Evolutionary conservation across 2,888 invertebrate genomes (phyloP).

Genomic region (Blera fallax): DNA sequence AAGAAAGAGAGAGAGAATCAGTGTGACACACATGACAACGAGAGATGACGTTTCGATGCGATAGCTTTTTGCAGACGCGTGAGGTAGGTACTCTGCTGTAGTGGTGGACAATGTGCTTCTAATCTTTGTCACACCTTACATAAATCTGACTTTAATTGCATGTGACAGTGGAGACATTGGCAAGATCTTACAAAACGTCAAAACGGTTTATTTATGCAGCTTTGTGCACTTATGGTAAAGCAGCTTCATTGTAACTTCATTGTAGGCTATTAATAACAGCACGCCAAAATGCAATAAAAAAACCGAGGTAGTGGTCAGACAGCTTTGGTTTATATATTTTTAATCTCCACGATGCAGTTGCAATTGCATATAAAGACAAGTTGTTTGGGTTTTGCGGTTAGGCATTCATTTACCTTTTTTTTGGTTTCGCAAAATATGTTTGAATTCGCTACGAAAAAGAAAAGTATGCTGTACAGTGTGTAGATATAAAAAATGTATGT

Average conservation of each 20-base stretch:
- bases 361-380: background rate
- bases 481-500: too few species aligned
- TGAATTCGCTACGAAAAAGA: background rate
- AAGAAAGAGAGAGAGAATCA: conserved; percentile 11
- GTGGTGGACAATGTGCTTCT: background rate
- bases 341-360: conserved; percentile 12
- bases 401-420: background rate
- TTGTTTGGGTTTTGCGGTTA: background rate
- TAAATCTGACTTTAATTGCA: background rate
- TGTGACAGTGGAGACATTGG: background rate
- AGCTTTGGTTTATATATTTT: conserved; percentile 37
- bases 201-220: too few species aligned
- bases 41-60: background rate
- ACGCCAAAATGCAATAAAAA: conserved; percentile 12
- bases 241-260: background rate
- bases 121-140: background rate
- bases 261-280: background rate
- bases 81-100: background rate
- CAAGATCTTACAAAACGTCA: background rate
- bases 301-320: conserved; percentile 9
- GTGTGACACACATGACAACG: background rate
- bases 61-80: background rate
- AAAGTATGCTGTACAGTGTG: background rate
- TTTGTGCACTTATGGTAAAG: background rate
- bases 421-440: background rate